Percentiles rank a stretch among this genome's conserved stretches.
Conservation (phyloP, 2,797 vertebrate genomes). For the Dromococcyx pavoninus region DNA sequence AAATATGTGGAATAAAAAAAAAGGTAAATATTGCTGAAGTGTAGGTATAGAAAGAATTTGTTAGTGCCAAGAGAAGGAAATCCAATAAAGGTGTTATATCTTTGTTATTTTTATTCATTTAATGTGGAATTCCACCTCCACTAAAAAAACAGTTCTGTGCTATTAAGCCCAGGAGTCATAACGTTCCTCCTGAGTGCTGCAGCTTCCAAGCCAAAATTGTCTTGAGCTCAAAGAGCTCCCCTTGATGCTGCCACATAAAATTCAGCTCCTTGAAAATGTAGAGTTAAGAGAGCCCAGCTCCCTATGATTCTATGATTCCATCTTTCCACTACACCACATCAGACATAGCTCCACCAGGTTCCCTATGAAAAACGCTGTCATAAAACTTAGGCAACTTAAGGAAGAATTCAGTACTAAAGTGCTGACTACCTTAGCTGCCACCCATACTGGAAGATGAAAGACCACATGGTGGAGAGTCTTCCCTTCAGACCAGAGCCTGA, state of each 20-base stretch:
- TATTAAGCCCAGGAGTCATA: background rate
- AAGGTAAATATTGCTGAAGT: background rate
- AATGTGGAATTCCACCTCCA: background rate
- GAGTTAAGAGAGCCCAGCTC: background rate
- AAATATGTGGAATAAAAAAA: background rate
- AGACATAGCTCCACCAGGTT: background rate
- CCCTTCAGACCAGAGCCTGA: background rate
- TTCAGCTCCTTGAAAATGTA: background rate
- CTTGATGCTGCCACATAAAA: background rate
- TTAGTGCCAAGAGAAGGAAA: background rate
- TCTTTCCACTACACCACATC: background rate
- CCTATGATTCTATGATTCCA: too few relatives aligned
- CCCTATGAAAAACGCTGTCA: background rate
- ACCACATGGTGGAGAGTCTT: background rate
- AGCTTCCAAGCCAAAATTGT: background rate
- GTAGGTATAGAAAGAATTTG: background rate
- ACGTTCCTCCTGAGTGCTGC: background rate
- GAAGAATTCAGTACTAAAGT: background rate
- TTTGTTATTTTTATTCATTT: background rate
- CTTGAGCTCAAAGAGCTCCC: background rate
- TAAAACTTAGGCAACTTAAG: background rate
- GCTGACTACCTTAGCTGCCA: background rate
- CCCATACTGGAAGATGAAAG: background rate
- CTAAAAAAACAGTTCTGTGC: background rate
- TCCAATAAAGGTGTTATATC: background rate